Evolutionary conservation across 2,113 vertebrate genomes (phyloP), one percentile per base, ranked within the genome.

Genomic region (Nothocercus nigrocapillus): DNA sequence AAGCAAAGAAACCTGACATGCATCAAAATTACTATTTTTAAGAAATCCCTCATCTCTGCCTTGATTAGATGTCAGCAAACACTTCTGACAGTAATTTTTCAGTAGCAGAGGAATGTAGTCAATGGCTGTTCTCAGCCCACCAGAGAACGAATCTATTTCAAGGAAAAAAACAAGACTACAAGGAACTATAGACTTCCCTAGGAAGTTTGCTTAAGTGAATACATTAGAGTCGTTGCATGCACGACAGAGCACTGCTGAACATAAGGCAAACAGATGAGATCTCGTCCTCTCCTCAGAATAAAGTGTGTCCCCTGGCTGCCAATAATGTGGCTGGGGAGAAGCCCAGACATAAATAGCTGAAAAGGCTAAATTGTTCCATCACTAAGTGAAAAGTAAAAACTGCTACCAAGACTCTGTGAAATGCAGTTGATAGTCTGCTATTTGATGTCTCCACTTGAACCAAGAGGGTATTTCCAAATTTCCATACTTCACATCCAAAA

Each of bases 1-100:
- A 94, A 94, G 82, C 89, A 95, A 86, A 88, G 75, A 79, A 93
- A 94, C 63, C n/a, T 93, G 91, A 88, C 85, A 69, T 66, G 74
- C 90, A 88, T 93, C 92, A 85, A 78, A 91, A 94, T 53, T 73
- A 81, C 36, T 30, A 32, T 88, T 94, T 87, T 86, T 79, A 85
- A 93, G 72, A 96, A 96, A 94, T 94, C 89, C 28, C 76, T 92
- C 85, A 91, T 89, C 91, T 91, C 80, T 94, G 67, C 56, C 80
- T 94, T 95, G 79, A 93, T 94, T 86, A 93, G 89, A 81, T 94
- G 87, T 88, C 96, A 96, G 74, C 51, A 94, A 93, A 94, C 63
- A 77, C 77, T 88, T 93, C 36, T 88, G 80, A 94, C 64, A 73
- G 84, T 28, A 78, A 90, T 89, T 94, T 96, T 96, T 95, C 63